Base-by-base conservation (phyloP, 2,113 vertebrate species). In the Entomyzon cyanotis region DNA sequence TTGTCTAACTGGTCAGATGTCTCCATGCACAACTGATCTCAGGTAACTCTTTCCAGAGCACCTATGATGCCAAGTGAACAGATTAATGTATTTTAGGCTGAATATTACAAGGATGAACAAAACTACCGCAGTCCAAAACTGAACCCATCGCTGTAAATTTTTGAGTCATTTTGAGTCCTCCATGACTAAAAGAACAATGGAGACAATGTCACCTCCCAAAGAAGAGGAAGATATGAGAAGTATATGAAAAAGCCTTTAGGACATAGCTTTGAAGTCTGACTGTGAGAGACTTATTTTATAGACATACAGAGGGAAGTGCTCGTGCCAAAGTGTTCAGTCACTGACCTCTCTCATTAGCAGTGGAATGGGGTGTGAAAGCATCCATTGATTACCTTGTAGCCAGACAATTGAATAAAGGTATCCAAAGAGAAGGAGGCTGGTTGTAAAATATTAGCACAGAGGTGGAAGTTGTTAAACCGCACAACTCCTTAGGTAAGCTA, bases 321-420 rank as follows among this genome's bases (percentile, higher is more conserved):
- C 0, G 0, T 41, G 22, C 30, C 46, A n/a, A 84, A 37, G 17
- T 23, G 20, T 52, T 41, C 35, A 84, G 42, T 23, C 46, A 14
- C 11, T 81, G 87, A 67, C 23, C 70, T 84, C 41, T 28, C 22
- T 77, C 70, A 31, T 23, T 58, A 89, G 23, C 8, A 37, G 39
- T 2, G 1, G 30, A 84, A 84, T 27, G 42, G 27, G 4, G 5
- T 49, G 35, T 60, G 31, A 77, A 49, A 33, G 4, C 6, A 80
- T 44, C 16, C 28, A 65, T 3, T 81, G 73, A 37, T 75, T 62
- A 8, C 23, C 21, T 68, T 56, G 12, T 23, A 60, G 39, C 5
- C 37, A 75, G 28, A 19, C 6, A 74, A 46, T 12, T 77, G 24
- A 64, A 60, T 16, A 75, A 55, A 90, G 2, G 6, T 4, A 25